These are phyloP conservation scores for Amphiprion clarkii DNA, from an alignment of 2,797 vertebrate species.

Conservation along the genomic window DNA sequence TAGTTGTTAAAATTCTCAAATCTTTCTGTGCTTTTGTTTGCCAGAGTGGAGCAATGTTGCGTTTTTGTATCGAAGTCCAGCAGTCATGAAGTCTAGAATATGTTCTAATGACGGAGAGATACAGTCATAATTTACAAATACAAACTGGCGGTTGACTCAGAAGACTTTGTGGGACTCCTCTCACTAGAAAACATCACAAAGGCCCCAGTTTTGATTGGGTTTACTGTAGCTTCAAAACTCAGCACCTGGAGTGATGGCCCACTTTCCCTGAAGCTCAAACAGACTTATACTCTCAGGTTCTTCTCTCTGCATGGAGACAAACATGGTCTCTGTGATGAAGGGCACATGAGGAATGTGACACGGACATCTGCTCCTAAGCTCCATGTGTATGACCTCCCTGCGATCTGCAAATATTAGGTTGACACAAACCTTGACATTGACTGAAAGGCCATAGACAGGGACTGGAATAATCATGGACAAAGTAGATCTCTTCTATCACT, in stretches of 20 bases:
- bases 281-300: constrained; percentile 35
- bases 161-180: background rate
- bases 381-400: constrained; percentile 61
- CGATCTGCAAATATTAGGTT: constrained; percentile 61
- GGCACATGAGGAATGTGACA: constrained; percentile 81
- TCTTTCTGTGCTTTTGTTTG: constrained; percentile 38
- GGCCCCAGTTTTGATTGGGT: constrained; percentile 1
- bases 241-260: constrained; percentile 19
- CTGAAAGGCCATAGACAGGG: background rate
- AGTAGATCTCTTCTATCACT: too few relatives aligned
- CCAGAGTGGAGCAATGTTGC: background rate
- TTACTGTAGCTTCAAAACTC: background rate
- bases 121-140: constrained; percentile 5
- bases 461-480: constrained; percentile 9
- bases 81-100: background rate
- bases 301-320: constrained; percentile 43
- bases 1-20: constrained; percentile 79
- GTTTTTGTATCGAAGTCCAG: background rate
- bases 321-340: constrained; percentile 65
- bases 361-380: constrained; percentile 58
- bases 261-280: constrained; percentile 25
- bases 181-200: background rate
- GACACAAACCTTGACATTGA: constrained; percentile 65
- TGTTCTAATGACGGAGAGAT: background rate
- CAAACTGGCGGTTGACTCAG: constrained; percentile 13